phyloP scores from a whole-genome alignment of 1,140 invertebrate genomes.

The Calephelis nemesis region DNA sequence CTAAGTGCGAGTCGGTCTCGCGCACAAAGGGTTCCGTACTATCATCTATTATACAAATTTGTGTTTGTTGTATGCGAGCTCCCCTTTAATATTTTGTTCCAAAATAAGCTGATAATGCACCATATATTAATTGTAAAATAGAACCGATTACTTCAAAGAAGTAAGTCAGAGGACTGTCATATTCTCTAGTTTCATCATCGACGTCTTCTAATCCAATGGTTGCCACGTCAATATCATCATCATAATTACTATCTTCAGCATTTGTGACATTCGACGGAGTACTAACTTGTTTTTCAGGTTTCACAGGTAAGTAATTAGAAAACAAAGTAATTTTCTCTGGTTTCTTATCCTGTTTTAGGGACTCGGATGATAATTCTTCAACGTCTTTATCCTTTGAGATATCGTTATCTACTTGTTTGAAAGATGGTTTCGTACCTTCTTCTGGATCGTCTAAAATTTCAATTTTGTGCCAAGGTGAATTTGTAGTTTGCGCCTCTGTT shows the following conservation, averaged over 20 bases:
- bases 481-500: background rate
- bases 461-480: background rate
- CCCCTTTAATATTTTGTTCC: no score
- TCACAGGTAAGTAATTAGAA: conserved; percentile 10
- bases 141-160: background rate
- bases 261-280: background rate
- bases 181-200: background rate
- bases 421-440: background rate
- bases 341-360: conserved; percentile 4
- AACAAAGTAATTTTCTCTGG: conserved; percentile 1
- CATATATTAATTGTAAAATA: no score
- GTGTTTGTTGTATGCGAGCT: no score
- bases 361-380: background rate
- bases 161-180: conserved; percentile 6
- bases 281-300: background rate
- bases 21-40: no score
- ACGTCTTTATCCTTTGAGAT: conserved; percentile 6
- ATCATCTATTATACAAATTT: no score
- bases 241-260: background rate
- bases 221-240: background rate
- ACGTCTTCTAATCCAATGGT: background rate
- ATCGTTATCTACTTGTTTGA: conserved; percentile 1
- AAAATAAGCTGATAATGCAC: no score
- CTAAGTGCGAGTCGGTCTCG: no score
- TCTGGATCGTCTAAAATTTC: background rate